These are phyloP conservation scores for Iguana delicatissima DNA, from an alignment of 2,797 vertebrate species.

Conservation along the genomic window DNA sequence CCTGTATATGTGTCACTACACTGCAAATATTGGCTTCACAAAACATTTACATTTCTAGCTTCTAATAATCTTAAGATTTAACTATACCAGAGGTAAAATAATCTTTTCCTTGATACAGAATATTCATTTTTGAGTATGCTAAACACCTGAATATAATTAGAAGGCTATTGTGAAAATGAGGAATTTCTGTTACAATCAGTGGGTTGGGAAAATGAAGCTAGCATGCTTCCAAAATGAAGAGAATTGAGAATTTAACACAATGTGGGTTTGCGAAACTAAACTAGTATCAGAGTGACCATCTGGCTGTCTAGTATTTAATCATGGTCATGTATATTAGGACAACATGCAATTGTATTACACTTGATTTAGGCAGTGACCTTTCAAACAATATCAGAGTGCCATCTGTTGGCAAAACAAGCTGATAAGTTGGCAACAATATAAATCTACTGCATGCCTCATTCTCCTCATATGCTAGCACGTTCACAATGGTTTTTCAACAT, in stretches of 20 bases:
- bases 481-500: not conserved
- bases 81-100: not conserved
- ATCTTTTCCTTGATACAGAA: no score
- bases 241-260: not conserved
- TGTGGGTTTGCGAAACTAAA: not conserved
- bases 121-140: not conserved
- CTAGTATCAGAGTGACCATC: not conserved
- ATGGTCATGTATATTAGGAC: not conserved
- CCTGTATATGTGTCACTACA: not conserved
- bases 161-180: not conserved
- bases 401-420: slow-evolving; percentile 24
- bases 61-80: not conserved
- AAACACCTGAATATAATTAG: not conserved
- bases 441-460: not conserved
- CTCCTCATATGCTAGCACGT: not conserved
- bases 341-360: not conserved
- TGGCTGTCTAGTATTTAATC: not conserved
- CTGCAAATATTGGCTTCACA: not conserved
- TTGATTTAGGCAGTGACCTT: not conserved
- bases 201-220: not conserved
- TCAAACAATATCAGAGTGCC: slow-evolving; percentile 27
- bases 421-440: not conserved
- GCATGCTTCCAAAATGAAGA: not conserved
- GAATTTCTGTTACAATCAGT: not conserved
- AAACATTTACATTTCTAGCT: not conserved